These are phyloP conservation scores for Thinocorus orbignyianus DNA, from an alignment of 2,113 vertebrate genomes.

Conservation along the genomic window DNA sequence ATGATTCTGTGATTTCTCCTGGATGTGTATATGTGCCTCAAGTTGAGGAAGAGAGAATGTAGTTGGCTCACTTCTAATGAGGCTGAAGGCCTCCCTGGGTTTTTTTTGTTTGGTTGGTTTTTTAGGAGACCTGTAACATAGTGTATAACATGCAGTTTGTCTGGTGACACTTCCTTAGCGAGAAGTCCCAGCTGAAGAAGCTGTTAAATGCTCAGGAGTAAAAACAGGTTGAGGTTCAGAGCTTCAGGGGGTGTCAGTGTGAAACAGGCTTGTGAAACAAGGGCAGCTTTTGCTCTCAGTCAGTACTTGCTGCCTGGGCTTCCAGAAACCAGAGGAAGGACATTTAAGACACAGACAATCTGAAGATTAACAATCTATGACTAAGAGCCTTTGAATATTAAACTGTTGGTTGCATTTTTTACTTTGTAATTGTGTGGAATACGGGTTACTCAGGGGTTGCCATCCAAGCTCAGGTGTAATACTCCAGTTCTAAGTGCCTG, in stretches of 20 bases:
- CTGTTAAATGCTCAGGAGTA: slow-evolving; percentile 51
- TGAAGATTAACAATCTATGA: neutral
- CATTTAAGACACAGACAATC: neutral
- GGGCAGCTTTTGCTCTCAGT: neutral
- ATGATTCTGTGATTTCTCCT: neutral
- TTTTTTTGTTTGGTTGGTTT: neutral
- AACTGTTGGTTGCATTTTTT: neutral
- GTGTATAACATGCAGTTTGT: neutral
- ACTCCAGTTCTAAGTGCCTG: neutral
- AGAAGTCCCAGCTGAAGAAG: neutral
- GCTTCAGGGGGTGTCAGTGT: neutral
- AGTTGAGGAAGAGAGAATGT: neutral
- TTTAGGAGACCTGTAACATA: neutral
- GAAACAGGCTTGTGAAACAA: neutral
- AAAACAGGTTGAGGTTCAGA: neutral
- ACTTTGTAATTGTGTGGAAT: neutral
- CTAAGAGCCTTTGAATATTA: neutral
- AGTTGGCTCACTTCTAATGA: neutral
- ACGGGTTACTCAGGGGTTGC: neutral
- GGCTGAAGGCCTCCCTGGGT: neutral
- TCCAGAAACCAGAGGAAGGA: neutral
- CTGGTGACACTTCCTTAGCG: neutral
- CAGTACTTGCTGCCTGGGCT: neutral
- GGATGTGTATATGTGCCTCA: neutral
- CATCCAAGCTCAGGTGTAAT: neutral